phyloP scores from a whole-genome alignment of 2,888 invertebrate species.

The Zeuzera pyrina region DNA sequence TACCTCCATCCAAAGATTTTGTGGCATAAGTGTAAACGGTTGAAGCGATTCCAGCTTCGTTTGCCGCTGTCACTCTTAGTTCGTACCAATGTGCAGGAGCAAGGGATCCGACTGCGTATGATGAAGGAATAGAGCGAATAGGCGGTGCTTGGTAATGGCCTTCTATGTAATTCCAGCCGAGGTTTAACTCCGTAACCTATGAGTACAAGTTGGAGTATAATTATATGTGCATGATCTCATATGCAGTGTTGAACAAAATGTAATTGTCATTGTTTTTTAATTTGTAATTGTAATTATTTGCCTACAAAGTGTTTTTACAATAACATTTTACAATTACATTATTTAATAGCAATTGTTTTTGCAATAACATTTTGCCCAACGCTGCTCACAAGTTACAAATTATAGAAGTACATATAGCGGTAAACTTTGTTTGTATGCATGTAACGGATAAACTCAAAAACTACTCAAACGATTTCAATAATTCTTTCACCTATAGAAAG shows the following conservation, averaged over 20 bases:
- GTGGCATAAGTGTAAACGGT: constrained; percentile 75
- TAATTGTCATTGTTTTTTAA: too few species aligned
- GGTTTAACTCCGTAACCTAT: constrained; percentile 44
- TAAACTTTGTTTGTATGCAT: neutral
- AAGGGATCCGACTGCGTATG: constrained; percentile 68
- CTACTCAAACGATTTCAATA: neutral
- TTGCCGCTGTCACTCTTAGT: constrained; percentile 74
- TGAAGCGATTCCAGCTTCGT: constrained; percentile 76
- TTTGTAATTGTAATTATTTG: too few species aligned
- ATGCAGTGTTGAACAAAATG: too few species aligned
- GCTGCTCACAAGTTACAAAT: too few species aligned
- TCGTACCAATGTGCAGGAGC: constrained; percentile 76
- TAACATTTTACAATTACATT: too few species aligned
- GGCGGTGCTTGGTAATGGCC: constrained; percentile 49
- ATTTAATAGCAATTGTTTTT: too few species aligned
- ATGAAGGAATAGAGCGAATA: constrained; percentile 44
- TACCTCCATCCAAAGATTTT: constrained; percentile 74
- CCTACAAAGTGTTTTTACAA: too few species aligned
- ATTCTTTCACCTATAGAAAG: neutral
- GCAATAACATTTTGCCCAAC: too few species aligned
- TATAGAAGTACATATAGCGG: too few species aligned
- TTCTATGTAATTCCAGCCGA: constrained; percentile 58
- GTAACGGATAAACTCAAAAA: neutral
- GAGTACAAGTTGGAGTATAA: too few species aligned
- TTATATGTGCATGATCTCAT: too few species aligned